Evolutionary conservation across 2,797 vertebrate species (phyloP).

Genomic region (Sebastiscus tertius): DNA sequence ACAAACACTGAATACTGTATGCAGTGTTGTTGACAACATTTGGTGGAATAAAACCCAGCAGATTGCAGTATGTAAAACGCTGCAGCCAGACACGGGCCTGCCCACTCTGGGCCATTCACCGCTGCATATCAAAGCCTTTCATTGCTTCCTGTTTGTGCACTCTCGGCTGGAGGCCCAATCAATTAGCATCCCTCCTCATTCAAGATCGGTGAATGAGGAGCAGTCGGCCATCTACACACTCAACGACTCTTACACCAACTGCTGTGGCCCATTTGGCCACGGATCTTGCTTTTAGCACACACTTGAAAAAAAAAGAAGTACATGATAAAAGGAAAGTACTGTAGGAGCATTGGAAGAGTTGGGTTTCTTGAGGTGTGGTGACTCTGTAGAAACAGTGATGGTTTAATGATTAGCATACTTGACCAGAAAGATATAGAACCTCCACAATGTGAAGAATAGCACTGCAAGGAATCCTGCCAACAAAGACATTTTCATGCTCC

Average conservation of each 20-base stretch:
- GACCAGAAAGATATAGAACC: not conserved
- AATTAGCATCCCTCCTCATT: constrained; percentile 76
- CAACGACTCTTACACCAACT: constrained; percentile 39
- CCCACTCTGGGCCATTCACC: constrained; percentile 36
- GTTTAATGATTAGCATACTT: not conserved
- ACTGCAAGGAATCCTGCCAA: not conserved
- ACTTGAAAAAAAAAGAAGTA: constrained; percentile 33
- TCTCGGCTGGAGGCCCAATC: constrained; percentile 74
- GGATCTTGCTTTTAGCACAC: constrained; percentile 41
- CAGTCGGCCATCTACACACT: constrained; percentile 55
- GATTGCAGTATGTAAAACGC: constrained; percentile 16
- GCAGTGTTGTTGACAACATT: not conserved
- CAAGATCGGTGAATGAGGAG: constrained; percentile 60
- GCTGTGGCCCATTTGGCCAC: constrained; percentile 65
- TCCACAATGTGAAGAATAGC: not conserved
- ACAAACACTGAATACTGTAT: not conserved
- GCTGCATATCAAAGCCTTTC: constrained; percentile 82
- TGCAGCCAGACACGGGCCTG: constrained; percentile 57
- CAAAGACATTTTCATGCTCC: not conserved
- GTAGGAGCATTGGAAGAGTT: not conserved
- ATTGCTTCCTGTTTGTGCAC: constrained; percentile 81
- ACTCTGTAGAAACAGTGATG: not conserved
- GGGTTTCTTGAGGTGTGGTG: not conserved
- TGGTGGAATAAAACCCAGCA: not conserved
- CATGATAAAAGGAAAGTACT: constrained; percentile 3